These are phyloP conservation scores for Drosophila aff. DNA, from an alignment of 1,140 invertebrate genomes.

Conservation along the genomic window DNA sequence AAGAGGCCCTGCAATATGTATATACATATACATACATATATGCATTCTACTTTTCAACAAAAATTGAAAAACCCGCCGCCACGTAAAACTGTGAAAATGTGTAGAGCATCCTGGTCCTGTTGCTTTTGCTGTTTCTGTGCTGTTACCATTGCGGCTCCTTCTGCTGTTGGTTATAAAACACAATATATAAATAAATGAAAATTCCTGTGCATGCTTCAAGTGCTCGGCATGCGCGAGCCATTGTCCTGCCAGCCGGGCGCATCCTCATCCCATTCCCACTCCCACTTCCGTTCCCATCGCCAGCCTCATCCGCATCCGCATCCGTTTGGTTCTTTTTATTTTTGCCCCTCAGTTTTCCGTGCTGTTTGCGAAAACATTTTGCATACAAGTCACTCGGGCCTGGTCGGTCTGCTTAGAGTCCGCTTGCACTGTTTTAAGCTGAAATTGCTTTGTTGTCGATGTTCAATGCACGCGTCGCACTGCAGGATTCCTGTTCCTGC, in stretches of 20 bases:
- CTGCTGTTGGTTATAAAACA: conserved; percentile 74
- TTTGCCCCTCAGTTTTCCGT: conserved; percentile 17
- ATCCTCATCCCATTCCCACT: conserved; percentile 40
- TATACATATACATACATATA: conserved; percentile 10
- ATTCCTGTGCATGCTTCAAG: conserved; percentile 83
- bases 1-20: conserved; percentile 37
- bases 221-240: conserved; percentile 80
- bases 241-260: conserved; percentile 70
- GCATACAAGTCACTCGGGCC: conserved; percentile 80
- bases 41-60: conserved; percentile 76
- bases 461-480: conserved; percentile 76
- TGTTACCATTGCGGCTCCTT: conserved; percentile 23
- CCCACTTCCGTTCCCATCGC: background rate
- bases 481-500: conserved; percentile 39
- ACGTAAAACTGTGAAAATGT: conserved; percentile 73
- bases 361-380: conserved; percentile 70
- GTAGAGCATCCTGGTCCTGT: conserved; percentile 35
- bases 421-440: conserved; percentile 71
- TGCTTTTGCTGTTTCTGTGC: conserved; percentile 2
- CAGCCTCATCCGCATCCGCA: conserved; percentile 40
- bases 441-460: conserved; percentile 82
- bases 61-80: conserved; percentile 72
- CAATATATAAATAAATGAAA: conserved; percentile 84
- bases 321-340: conserved; percentile 67
- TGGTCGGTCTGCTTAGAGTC: conserved; percentile 55